Base-by-base conservation (phyloP, 2,797 vertebrate species). In the Sarcophilus harrisii region DNA sequence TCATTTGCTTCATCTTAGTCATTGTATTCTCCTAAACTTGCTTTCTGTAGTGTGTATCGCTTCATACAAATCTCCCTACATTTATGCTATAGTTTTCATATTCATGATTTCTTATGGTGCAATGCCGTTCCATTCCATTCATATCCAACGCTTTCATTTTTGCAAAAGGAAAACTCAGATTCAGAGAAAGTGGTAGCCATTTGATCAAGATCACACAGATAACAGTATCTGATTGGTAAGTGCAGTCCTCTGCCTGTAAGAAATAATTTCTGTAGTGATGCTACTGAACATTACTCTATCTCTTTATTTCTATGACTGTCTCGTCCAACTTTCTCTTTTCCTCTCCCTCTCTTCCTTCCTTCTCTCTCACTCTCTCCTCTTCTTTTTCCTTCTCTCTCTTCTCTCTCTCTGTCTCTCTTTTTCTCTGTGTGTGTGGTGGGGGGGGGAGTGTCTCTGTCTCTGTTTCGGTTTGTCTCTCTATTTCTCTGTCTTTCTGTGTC, bases 31-130 rank as follows among this genome's bases (percentile, higher is more conserved):
- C 73, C 38, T 30, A 45, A 38, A 18, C 32, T 73, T 21, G 66
- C n/a, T 38, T 73, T 38, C n/a, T 38, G 32, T 1, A 18, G 0
- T 0, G 2, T 8, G 16, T 8, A 9, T 5, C 13, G 1, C 38
- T 81, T 45, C 9, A 24, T 24, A 81, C n/a, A 81, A 81, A 10
- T 24, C 38, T 45, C 11, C 21, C 73, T 81, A 45, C n/a, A 73
- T 27, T 8, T 27, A 45, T 21, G 45, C 38, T 11, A 10, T 8
- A 45, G 6, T 81, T 81, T 81, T 45, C 38, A 81, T 81, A 45
- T 81, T 81, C 73, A 81, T 45, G 13, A 9, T 45, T 81, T 81
- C 73, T 81, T 45, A 81, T 45, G 73, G 73, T 45, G 10, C 21
- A 45, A 11, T 12, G 21, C 21, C 9, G 45, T 81, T 81, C 73